phyloP scores from a whole-genome alignment of 2,888 invertebrate genomes.

The Strigamia transsilvanica region DNA sequence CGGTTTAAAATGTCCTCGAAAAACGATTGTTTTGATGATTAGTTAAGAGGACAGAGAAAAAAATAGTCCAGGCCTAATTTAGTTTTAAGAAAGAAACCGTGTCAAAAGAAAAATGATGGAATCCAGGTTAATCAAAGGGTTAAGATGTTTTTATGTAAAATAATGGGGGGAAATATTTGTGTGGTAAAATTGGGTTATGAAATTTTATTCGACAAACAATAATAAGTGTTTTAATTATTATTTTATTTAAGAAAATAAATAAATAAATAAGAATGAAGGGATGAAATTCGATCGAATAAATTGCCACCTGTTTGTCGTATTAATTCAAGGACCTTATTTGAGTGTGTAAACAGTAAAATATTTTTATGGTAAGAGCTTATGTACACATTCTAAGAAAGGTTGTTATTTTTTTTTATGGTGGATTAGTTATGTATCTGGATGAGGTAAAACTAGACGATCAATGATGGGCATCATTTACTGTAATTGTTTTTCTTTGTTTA shows the following conservation, averaged over 20 bases:
- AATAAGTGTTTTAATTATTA: too few relatives aligned
- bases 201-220: neutral
- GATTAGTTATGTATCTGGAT: neutral
- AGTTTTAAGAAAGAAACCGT: slow-evolving; percentile 19
- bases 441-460: neutral
- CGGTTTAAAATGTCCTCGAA: neutral
- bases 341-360: slow-evolving; percentile 3
- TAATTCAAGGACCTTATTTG: neutral
- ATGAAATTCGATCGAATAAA: neutral
- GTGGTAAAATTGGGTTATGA: neutral
- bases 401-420: slow-evolving; percentile 4
- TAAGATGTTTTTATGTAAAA: slow-evolving; percentile 5
- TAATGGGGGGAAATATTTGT: neutral
- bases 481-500: neutral
- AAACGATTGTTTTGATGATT: slow-evolving; percentile 31
- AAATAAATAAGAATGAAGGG: neutral
- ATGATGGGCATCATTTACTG: too few relatives aligned
- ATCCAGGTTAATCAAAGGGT: slow-evolving; percentile 40
- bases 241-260: neutral
- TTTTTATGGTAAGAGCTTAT: neutral
- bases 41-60: neutral
- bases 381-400: slow-evolving; percentile 13
- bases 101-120: slow-evolving; percentile 41
- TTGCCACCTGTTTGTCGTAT: slow-evolving; percentile 21
- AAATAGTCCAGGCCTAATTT: slow-evolving; percentile 19